phyloP scores from a whole-genome alignment of 2,888 invertebrate genomes.

The Sminthurinus aureus region DNA sequence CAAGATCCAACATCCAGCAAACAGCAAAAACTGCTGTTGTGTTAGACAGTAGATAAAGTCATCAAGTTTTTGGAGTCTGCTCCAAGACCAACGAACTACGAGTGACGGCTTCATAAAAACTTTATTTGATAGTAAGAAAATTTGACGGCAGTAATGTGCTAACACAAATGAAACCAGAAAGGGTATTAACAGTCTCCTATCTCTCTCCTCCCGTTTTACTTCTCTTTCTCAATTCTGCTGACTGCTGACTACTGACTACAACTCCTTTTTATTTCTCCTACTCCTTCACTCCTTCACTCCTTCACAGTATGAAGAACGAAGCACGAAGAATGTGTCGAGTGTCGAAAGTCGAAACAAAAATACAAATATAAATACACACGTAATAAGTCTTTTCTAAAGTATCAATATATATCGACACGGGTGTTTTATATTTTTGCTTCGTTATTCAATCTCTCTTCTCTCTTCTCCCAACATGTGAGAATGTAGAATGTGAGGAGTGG shows the following conservation, averaged over 20 bases:
- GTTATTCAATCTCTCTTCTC: too few species aligned
- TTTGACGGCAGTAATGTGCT: conserved; percentile 18
- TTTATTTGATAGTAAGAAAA: conserved; percentile 36
- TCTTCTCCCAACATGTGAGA: too few species aligned
- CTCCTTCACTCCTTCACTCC: too few species aligned
- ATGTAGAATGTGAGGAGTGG: too few species aligned
- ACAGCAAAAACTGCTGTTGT: too few species aligned
- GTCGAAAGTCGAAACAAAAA: too few species aligned
- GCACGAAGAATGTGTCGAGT: too few species aligned
- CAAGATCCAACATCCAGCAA: too few species aligned
- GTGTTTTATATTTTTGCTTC: not conserved
- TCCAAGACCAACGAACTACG: not conserved
- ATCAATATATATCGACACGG: not conserved
- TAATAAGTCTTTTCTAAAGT: not conserved
- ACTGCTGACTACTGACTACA: not conserved
- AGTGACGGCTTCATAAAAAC: conserved; percentile 30
- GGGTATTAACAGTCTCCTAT: not conserved
- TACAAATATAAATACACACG: too few species aligned
- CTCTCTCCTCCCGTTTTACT: not conserved
- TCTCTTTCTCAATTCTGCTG: not conserved
- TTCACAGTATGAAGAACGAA: too few species aligned
- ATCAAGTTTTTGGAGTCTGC: not conserved
- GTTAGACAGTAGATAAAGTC: not conserved
- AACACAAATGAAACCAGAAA: conserved; percentile 14
- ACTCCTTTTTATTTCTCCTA: too few species aligned